Conservation (phyloP, 2,113 vertebrate species). For the Malurus elegans region DNA sequence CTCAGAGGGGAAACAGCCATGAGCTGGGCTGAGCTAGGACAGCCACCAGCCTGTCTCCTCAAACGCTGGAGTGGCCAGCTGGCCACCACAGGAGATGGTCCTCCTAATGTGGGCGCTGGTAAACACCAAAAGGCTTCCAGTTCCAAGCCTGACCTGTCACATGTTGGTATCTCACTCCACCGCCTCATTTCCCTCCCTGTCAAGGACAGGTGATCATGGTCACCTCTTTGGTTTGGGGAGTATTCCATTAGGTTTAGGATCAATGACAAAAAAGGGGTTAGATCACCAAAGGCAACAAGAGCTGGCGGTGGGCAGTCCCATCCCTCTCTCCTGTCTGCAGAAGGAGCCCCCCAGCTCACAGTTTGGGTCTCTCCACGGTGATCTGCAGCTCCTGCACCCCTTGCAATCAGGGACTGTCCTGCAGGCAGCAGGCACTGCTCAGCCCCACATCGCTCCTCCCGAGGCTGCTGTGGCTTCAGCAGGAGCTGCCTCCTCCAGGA, state of each 20-base stretch:
- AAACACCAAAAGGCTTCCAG: conserved; percentile 6
- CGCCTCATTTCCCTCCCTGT: neutral
- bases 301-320: neutral
- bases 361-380: accelerated
- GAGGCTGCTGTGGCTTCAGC: neutral
- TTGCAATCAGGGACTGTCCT: neutral
- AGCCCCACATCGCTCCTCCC: neutral
- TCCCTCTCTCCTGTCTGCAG: neutral
- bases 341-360: neutral
- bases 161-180: neutral
- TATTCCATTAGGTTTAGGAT: neutral
- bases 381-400: neutral
- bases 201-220: neutral
- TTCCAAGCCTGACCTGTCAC: neutral
- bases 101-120: neutral
- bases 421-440: neutral
- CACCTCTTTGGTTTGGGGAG: neutral
- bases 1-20: neutral
- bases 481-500: neutral
- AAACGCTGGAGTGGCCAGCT: accelerated
- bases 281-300: accelerated
- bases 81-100: neutral
- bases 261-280: neutral
- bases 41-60: neutral
- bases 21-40: neutral